Evolutionary conservation across 1,140 invertebrate genomes (phyloP).

Genomic region (Drosophila obscura): DNA sequence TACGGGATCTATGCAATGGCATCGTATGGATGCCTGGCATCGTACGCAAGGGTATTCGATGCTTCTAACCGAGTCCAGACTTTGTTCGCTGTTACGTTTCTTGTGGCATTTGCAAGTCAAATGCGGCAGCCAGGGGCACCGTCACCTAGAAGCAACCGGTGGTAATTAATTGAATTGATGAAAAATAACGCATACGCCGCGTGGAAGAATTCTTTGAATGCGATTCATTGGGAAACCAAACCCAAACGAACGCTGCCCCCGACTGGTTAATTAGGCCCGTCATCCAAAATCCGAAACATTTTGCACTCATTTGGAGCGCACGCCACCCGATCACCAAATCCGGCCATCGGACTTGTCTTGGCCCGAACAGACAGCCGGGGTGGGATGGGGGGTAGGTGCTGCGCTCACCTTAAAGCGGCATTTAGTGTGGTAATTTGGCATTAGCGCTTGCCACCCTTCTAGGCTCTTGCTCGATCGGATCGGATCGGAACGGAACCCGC

Average conservation of each 20-base stretch:
- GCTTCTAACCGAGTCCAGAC: too few species aligned
- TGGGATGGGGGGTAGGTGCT: not conserved
- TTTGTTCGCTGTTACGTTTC: not conserved
- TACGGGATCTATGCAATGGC: too few species aligned
- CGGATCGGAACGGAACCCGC: too few species aligned
- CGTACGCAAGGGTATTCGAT: too few species aligned
- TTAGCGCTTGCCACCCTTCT: conserved; percentile 55
- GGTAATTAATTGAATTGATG: conserved; percentile 63
- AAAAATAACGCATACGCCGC: conserved; percentile 67
- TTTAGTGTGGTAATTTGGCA: conserved; percentile 55
- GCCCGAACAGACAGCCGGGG: conserved; percentile 1
- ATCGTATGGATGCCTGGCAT: too few species aligned
- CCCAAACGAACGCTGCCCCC: conserved; percentile 17
- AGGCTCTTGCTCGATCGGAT: not conserved
- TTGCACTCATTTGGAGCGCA: conserved; percentile 65
- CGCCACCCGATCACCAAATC: conserved; percentile 53
- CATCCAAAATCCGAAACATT: conserved; percentile 52
- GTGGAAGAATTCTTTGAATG: conserved; percentile 54
- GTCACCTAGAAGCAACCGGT: conserved; percentile 2
- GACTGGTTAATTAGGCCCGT: conserved; percentile 65
- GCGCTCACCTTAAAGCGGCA: conserved; percentile 34
- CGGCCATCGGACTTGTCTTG: conserved; percentile 25
- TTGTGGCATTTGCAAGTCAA: conserved; percentile 59
- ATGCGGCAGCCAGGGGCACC: conserved; percentile 12
- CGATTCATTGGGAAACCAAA: conserved; percentile 55